Evolutionary conservation across 2,797 vertebrate species (phyloP).

Genomic region (Schizothorax lantsangensis): DNA sequence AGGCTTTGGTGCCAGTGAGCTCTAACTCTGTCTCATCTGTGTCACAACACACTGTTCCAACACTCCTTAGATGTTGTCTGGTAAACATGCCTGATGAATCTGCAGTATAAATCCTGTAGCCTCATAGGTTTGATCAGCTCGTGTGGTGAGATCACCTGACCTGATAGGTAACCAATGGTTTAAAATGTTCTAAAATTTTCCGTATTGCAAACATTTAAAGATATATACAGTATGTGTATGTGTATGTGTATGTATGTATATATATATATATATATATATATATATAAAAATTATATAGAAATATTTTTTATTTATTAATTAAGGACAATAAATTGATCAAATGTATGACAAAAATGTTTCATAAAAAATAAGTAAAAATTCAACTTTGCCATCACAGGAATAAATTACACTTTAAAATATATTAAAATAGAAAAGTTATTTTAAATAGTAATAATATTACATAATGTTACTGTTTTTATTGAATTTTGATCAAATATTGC

Average conservation of each 20-base stretch:
- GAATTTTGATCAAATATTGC: not conserved
- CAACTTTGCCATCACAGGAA: not conserved
- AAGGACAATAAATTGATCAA: too few species aligned
- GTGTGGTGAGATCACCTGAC: not conserved
- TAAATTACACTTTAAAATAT: not conserved
- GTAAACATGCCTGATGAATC: constrained; percentile 1
- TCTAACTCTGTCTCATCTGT: not conserved
- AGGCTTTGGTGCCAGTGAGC: not conserved
- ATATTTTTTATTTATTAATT: too few species aligned
- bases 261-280: too few species aligned
- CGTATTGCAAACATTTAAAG: not conserved
- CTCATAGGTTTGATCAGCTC: not conserved
- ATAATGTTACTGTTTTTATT: not conserved
- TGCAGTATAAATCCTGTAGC: not conserved
- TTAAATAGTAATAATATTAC: not conserved
- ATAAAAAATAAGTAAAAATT: too few species aligned
- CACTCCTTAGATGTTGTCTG: not conserved
- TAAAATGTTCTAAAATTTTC: not conserved
- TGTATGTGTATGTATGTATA: too few species aligned
- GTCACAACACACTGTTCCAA: not conserved
- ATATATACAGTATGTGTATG: not conserved
- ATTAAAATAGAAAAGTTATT: not conserved
- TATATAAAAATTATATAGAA: too few species aligned
- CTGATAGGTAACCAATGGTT: not conserved
- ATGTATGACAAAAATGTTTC: too few species aligned